A percentile compares a stretch with the other conserved stretches of the same genome.
These are phyloP conservation scores for Diorhabda elongata DNA, from an alignment of 1,140 invertebrate species.

Conservation along the genomic window DNA sequence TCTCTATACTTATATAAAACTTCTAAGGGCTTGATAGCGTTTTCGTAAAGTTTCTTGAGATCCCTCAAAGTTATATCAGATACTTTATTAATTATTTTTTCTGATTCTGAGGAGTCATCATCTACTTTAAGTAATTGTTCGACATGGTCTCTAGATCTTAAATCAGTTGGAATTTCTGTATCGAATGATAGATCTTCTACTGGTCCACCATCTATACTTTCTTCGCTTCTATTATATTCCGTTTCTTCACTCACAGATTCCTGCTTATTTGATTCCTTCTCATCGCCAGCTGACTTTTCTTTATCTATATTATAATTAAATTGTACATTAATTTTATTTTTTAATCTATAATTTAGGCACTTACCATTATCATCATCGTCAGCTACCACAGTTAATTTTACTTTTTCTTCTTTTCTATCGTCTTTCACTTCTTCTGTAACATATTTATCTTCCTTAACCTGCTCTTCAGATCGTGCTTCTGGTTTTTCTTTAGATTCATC, in stretches of 20 bases:
- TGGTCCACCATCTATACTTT: constrained; percentile 40
- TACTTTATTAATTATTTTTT: constrained; percentile 67
- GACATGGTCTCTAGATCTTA: constrained; percentile 75
- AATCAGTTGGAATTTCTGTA: constrained; percentile 69
- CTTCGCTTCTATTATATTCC: constrained; percentile 14
- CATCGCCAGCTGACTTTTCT: constrained; percentile 22
- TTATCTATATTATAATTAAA: not conserved
- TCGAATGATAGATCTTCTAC: constrained; percentile 60
- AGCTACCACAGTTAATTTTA: not conserved
- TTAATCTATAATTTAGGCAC: not conserved
- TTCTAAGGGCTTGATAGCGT: constrained; percentile 85
- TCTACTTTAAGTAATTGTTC: constrained; percentile 75
- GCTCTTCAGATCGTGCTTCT: constrained; percentile 13
- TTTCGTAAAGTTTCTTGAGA: constrained; percentile 82
- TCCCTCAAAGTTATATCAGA: constrained; percentile 77
- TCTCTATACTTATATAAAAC: constrained; percentile 87
- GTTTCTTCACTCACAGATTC: constrained; percentile 1
- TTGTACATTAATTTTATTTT: not conserved
- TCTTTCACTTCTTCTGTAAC: not conserved
- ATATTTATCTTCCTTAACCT: not conserved
- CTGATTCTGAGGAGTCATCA: constrained; percentile 66
- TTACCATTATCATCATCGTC: constrained; percentile 23
- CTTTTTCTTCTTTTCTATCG: constrained; percentile 28
- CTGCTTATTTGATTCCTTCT: not conserved
- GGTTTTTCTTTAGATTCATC: constrained; percentile 40